Evolutionary conservation across 2,797 vertebrate species (phyloP).

Genomic region (Rhadinocentrus ornatus): DNA sequence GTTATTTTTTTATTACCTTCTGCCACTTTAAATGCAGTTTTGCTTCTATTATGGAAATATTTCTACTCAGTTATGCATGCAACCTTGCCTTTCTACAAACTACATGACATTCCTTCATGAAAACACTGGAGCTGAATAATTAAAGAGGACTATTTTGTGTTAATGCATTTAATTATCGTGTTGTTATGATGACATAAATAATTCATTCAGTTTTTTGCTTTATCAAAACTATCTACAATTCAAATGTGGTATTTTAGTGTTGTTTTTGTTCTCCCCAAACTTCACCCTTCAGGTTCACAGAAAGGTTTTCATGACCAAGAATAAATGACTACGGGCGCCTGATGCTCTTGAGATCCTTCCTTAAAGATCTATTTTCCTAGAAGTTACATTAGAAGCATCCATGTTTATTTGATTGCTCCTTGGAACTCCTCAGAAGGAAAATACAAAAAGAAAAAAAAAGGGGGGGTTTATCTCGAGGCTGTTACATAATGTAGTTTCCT

Average conservation of each 20-base stretch:
- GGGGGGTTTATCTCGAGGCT: constrained; percentile 41
- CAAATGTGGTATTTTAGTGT: constrained; percentile 57
- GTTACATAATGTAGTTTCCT: constrained; percentile 66
- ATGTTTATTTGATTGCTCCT: constrained; percentile 66
- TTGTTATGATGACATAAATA: constrained; percentile 76
- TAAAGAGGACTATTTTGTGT: constrained; percentile 71
- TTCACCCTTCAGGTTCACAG: constrained; percentile 49
- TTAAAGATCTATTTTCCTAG: constrained; percentile 48
- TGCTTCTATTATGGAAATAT: constrained; percentile 70
- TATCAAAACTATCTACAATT: constrained; percentile 69
- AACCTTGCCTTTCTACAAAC: constrained; percentile 57
- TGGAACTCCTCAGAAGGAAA: constrained; percentile 21
- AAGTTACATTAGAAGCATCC: constrained; percentile 41
- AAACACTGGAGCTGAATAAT: constrained; percentile 72
- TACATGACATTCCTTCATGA: constrained; percentile 65
- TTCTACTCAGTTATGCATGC: constrained; percentile 62
- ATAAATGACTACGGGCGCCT: constrained; percentile 39
- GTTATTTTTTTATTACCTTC: constrained; percentile 40
- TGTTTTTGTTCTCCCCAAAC: background rate
- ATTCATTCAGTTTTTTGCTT: constrained; percentile 58
- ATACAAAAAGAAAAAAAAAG: constrained; percentile 1
- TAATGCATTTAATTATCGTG: constrained; percentile 77
- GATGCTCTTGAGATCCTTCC: constrained; percentile 41
- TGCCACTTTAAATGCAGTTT: constrained; percentile 45
- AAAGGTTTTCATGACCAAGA: constrained; percentile 55